A percentile compares a stretch with the other conserved stretches of the same genome.
phyloP scores from a whole-genome alignment of 2,113 vertebrate species.

The Rissa tridactyla region DNA sequence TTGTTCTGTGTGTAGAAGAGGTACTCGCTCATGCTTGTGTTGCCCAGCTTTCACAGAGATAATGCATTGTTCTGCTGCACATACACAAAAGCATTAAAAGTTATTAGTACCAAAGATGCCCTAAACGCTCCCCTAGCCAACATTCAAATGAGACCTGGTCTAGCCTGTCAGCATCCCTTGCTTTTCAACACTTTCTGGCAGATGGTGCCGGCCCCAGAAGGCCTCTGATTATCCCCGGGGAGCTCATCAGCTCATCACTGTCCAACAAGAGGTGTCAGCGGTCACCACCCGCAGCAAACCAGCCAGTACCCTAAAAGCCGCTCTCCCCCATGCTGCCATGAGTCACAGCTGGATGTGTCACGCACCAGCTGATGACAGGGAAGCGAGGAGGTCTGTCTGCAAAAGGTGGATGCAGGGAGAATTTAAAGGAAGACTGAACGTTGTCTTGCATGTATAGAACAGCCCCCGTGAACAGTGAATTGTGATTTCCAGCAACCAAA shows the following conservation, averaged over 20 bases:
- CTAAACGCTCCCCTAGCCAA: accelerated
- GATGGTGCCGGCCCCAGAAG: neutral
- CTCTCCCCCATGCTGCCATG: accelerated
- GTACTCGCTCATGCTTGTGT: accelerated
- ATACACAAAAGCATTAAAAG: neutral
- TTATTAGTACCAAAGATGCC: neutral
- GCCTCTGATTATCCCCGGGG: neutral
- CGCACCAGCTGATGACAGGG: neutral
- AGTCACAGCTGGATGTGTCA: neutral
- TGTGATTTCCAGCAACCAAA: neutral
- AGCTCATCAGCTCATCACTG: neutral
- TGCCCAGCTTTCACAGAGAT: neutral
- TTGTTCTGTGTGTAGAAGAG: neutral
- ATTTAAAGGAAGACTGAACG: neutral
- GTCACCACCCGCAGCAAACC: neutral
- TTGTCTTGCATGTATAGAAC: neutral
- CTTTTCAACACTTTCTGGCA: neutral
- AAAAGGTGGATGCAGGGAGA: neutral
- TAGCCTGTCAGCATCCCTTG: neutral
- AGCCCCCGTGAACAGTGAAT: neutral
- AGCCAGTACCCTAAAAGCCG: neutral
- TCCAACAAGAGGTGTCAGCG: neutral
- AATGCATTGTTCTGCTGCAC: neutral
- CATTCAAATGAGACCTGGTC: neutral
- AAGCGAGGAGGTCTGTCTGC: neutral